Percentiles rank a stretch among this genome's conserved stretches.
These are phyloP conservation scores for Zaprionus davidi DNA, from an alignment of 1,140 invertebrate genomes.

Conservation along the genomic window DNA sequence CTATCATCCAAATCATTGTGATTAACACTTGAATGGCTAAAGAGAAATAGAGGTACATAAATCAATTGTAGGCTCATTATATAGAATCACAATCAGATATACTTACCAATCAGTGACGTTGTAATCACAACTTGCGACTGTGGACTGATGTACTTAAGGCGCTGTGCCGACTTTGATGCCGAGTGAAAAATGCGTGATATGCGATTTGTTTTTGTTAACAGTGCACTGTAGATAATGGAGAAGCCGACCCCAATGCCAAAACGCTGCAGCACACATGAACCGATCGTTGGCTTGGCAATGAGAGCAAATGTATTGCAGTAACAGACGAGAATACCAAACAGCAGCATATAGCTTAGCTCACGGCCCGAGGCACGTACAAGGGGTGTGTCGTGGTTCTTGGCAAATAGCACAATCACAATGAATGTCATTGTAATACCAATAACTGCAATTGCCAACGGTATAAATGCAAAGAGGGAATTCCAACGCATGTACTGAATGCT, in stretches of 20 bases:
- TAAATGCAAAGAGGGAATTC: conserved; percentile 88
- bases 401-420: conserved; percentile 88
- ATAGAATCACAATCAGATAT: background rate
- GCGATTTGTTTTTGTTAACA: conserved; percentile 94
- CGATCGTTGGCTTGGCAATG: conserved; percentile 88
- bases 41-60: background rate
- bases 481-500: conserved; percentile 85
- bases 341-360: conserved; percentile 92
- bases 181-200: conserved; percentile 93
- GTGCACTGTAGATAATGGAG: conserved; percentile 92
- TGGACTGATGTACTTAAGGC: conserved; percentile 88
- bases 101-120: conserved; percentile 86
- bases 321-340: conserved; percentile 86
- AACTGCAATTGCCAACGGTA: conserved; percentile 87
- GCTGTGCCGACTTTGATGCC: conserved; percentile 92
- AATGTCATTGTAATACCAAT: conserved; percentile 89
- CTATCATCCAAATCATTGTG: conserved; percentile 88
- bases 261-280: conserved; percentile 89
- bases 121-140: conserved; percentile 88
- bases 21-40: conserved; percentile 88
- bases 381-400: conserved; percentile 90
- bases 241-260: conserved; percentile 91
- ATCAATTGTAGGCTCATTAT: background rate
- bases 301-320: conserved; percentile 88
- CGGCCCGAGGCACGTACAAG: conserved; percentile 93